Base-by-base conservation (phyloP, 2,797 vertebrate species). In the Ctenopoma multispine region DNA sequence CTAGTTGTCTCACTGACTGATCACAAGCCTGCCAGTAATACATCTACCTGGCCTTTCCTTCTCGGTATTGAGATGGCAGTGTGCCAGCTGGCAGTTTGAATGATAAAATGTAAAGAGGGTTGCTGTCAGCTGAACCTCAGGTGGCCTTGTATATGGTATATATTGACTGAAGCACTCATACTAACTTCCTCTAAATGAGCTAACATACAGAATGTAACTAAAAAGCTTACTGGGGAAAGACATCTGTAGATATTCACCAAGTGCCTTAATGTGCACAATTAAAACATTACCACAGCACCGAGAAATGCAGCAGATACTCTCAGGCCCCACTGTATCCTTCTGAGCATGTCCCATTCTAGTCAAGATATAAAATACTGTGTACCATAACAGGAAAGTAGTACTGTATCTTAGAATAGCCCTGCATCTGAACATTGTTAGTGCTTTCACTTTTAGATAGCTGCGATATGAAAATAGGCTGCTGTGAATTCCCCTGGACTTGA, bases 401-500 rank as follows among this genome's bases (percentile, higher is more conserved):
- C 24, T 40, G 43, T 34, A 64, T 51, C 51, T 69, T 11, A 75
- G 53, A 77, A 76, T 15, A 77, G 59, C 44, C 49, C 63, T 54
- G 61, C 53, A 62, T 14, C 18, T 53, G 68, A 75, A 78, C 61
- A 63, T 40, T 71, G 61, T 76, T 15, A 15, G 50, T 67, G 34
- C 60, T 90, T 90, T 90, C 82, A 62, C 67, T 87, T 90, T 86
- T 79, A 83, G 67, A 77, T 76, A 68, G 66, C 84, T 53, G 75
- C 55, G n/a, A 77, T 72, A 86, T 87, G 79, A 81, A 90, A 90
- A 92, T 86, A 77, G 73, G 77, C 67, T 72, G 56, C 77, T 83
- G 84, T 83, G 82, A 90, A 92, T 88, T 91, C 88, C 89, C 89
- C 89, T 69, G 72, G 69, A 87, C 81, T 63, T 66, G 48, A 82